Conservation (phyloP, 2,113 vertebrate genomes). For the Laticauda laticaudata region DNA sequence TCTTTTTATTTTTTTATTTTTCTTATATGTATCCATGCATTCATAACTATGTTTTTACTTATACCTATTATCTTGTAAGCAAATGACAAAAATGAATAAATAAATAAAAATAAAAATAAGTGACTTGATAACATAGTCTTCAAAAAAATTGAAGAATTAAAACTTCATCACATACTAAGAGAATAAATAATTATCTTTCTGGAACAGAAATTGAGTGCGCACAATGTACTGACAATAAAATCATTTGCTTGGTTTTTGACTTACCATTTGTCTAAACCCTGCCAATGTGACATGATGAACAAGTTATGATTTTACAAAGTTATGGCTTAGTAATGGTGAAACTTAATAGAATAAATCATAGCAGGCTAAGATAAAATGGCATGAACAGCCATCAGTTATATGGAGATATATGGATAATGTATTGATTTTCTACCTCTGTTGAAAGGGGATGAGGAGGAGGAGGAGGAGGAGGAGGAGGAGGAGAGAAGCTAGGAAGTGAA, state of each 20-base stretch:
- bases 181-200: background rate
- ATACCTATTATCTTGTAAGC: too few relatives aligned
- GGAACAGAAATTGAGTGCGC: background rate
- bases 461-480: background rate
- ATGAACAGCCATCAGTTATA: background rate
- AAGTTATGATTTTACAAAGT: background rate
- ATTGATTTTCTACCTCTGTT: background rate
- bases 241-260: background rate
- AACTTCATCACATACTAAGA: background rate
- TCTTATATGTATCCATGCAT: too few relatives aligned
- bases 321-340: background rate
- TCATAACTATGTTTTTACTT: too few relatives aligned
- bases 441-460: background rate
- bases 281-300: background rate
- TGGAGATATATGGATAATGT: background rate
- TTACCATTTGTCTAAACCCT: background rate
- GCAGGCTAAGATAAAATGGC: background rate
- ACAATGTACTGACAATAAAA: background rate
- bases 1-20: too few relatives aligned
- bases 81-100: too few relatives aligned
- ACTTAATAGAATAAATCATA: background rate
- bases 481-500: background rate
- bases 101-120: background rate
- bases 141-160: background rate
- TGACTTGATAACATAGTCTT: background rate